These are phyloP conservation scores for Tortrix viridana DNA, from an alignment of 2,888 invertebrate species.

Conservation along the genomic window DNA sequence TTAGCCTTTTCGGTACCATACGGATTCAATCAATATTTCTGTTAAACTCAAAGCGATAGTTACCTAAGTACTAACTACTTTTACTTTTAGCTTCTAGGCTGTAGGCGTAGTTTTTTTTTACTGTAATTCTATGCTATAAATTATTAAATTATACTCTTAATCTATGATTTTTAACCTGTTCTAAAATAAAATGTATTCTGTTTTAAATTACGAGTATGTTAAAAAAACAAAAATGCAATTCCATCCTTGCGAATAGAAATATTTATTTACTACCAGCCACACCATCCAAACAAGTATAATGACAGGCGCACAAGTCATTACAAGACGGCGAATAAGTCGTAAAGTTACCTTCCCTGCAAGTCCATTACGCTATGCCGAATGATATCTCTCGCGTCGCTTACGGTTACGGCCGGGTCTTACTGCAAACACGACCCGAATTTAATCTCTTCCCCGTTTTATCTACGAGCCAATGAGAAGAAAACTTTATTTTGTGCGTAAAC, in stretches of 20 bases:
- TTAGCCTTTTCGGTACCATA: too few relatives aligned
- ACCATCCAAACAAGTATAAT: slow-evolving; percentile 51
- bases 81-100: too few relatives aligned
- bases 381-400: slow-evolving; percentile 74
- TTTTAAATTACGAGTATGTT: too few relatives aligned
- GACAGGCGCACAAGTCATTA: slow-evolving; percentile 74
- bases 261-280: neutral
- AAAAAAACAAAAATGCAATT: too few relatives aligned
- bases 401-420: slow-evolving; percentile 68
- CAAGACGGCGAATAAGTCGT: slow-evolving; percentile 75
- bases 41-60: too few relatives aligned
- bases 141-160: too few relatives aligned
- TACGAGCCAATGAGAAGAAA: slow-evolving; percentile 74
- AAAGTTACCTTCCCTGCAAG: slow-evolving; percentile 75
- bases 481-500: slow-evolving; percentile 80
- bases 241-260: neutral
- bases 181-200: too few relatives aligned
- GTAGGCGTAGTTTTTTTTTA: too few relatives aligned
- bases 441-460: slow-evolving; percentile 77
- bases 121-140: too few relatives aligned
- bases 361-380: slow-evolving; percentile 79
- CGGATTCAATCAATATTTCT: too few relatives aligned
- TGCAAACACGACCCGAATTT: slow-evolving; percentile 76
- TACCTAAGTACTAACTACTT: too few relatives aligned
- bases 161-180: too few relatives aligned